Conservation (phyloP, 2,113 vertebrate genomes). For the Pongo abelii region DNA sequence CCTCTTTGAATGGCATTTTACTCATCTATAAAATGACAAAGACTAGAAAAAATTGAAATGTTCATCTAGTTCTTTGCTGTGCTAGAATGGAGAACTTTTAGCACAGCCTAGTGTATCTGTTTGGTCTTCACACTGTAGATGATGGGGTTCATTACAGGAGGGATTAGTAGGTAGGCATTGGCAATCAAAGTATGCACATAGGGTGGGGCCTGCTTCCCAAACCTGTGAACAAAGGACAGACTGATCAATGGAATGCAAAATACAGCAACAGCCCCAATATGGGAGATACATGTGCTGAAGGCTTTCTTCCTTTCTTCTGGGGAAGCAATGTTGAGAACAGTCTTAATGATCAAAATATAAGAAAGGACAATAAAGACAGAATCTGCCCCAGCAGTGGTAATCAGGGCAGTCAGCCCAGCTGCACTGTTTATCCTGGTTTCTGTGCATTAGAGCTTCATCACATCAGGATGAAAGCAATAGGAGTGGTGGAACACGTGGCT, state of each 20-base stretch:
- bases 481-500: background rate
- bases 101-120: slow-evolving; percentile 72
- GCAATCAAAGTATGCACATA: slow-evolving; percentile 50
- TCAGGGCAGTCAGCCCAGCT: slow-evolving; percentile 49
- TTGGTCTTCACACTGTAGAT: slow-evolving; percentile 83
- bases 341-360: slow-evolving; percentile 56
- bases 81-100: background rate
- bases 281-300: slow-evolving; percentile 50
- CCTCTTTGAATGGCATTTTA: background rate
- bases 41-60: background rate
- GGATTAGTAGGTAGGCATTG: slow-evolving; percentile 40
- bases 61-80: background rate
- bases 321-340: slow-evolving; percentile 41
- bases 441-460: slow-evolving; percentile 58
- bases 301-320: slow-evolving; percentile 42
- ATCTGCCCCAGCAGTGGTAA: slow-evolving; percentile 37
- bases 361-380: slow-evolving; percentile 5
- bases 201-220: background rate
- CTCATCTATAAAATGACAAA: background rate
- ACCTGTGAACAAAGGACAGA: slow-evolving; percentile 59
- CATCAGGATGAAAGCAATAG: slow-evolving; percentile 57
- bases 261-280: slow-evolving; percentile 48
- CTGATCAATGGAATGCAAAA: slow-evolving; percentile 46
- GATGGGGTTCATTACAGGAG: slow-evolving; percentile 63
- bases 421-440: slow-evolving; percentile 48